phyloP scores from a whole-genome alignment of 2,797 vertebrate species.

The Sebastes trivittatus region DNA sequence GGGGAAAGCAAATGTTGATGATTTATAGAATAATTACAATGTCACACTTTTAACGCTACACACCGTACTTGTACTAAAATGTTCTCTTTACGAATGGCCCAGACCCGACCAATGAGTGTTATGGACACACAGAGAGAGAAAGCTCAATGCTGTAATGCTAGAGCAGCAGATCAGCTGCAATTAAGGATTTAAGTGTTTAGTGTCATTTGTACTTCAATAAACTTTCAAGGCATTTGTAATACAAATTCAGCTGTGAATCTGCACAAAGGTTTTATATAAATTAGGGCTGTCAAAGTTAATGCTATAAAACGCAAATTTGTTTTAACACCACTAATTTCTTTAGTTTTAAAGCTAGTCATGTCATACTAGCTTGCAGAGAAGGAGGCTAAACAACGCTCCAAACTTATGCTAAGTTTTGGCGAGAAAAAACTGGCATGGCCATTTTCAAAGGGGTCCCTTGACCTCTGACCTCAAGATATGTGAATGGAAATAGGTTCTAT shows the following conservation, averaged over 20 bases:
- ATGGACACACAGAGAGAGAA: neutral
- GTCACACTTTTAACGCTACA: neutral
- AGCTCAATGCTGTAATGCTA: neutral
- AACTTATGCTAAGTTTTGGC: no score
- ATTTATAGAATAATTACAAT: neutral
- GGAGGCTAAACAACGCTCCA: no score
- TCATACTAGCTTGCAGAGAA: no score
- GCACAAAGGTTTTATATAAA: neutral
- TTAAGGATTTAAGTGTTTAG: neutral
- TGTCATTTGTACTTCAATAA: neutral
- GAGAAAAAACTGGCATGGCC: no score
- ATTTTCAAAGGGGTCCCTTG: no score
- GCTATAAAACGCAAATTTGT: no score
- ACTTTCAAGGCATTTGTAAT: neutral
- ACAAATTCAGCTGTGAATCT: neutral
- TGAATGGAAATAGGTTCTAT: no score
- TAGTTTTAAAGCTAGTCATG: no score
- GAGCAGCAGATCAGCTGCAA: neutral
- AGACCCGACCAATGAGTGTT: slow-evolving; percentile 6
- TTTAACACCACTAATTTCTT: no score
- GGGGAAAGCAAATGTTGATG: neutral
- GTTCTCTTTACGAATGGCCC: neutral
- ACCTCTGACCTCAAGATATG: no score
- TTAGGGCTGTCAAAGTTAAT: no score
- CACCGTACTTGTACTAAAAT: neutral